These are phyloP conservation scores for Cacatua alba DNA, from an alignment of 2,113 vertebrate genomes.

Conservation along the genomic window DNA sequence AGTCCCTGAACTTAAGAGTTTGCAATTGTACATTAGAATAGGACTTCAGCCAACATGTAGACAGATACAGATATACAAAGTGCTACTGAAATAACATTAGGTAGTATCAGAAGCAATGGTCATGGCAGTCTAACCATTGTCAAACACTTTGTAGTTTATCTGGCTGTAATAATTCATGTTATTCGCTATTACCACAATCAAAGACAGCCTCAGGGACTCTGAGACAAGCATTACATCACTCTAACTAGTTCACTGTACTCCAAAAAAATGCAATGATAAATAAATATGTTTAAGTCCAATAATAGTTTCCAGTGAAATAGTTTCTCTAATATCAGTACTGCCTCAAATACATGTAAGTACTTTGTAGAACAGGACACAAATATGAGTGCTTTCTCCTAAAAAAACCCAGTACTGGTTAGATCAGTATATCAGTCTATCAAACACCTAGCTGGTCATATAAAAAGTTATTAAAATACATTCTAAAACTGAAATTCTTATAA, in stretches of 20 bases:
- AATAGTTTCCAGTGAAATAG: background rate
- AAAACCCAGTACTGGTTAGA: background rate
- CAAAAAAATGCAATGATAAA: background rate
- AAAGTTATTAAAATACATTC: background rate
- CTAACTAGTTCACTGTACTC: background rate
- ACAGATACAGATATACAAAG: background rate
- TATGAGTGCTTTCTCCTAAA: background rate
- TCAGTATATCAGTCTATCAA: background rate
- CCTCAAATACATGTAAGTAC: background rate
- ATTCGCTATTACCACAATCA: background rate
- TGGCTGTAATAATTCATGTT: background rate
- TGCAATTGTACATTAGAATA: background rate
- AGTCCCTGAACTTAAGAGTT: background rate
- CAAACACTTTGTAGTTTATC: background rate
- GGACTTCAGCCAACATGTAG: background rate
- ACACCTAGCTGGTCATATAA: background rate
- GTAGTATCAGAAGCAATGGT: background rate
- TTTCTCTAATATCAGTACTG: background rate
- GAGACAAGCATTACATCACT: background rate
- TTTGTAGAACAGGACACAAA: background rate
- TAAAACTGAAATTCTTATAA: background rate
- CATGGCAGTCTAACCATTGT: background rate
- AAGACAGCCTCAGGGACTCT: background rate
- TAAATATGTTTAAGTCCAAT: background rate
- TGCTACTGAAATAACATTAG: background rate